phyloP scores from a whole-genome alignment of 2,888 invertebrate species.

The Caenorhabditis panamensis region DNA sequence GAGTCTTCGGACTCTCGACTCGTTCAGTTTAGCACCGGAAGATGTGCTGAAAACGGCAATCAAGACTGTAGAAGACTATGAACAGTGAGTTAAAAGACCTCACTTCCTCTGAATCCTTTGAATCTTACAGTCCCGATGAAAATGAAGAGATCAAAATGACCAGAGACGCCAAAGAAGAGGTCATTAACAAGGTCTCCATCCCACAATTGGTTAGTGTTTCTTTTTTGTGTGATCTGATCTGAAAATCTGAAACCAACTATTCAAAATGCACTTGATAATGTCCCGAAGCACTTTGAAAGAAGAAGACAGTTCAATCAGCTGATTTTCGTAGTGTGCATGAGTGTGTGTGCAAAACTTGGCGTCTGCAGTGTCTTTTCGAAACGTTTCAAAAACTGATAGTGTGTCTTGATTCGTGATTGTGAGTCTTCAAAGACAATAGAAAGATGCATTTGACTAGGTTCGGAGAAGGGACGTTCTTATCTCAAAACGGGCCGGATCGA shows the following conservation, averaged over 20 bases:
- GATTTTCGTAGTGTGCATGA: not conserved
- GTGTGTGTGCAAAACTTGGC: not conserved
- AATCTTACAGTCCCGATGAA: constrained; percentile 32
- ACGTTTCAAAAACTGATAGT: not conserved
- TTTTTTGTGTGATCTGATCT: constrained; percentile 4
- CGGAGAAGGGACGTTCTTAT: no score
- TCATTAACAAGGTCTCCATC: constrained; percentile 52
- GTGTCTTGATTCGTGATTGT: no score
- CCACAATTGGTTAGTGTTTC: constrained; percentile 45
- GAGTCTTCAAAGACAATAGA: no score
- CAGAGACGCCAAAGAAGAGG: constrained; percentile 46
- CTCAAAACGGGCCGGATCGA: no score
- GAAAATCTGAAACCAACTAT: no score
- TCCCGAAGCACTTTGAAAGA: not conserved
- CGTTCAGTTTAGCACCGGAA: constrained; percentile 60
- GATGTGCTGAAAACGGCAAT: constrained; percentile 51
- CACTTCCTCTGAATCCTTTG: not conserved
- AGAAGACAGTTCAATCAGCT: not conserved
- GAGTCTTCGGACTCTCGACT: constrained; percentile 62
- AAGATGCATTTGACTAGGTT: no score
- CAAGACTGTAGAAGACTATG: constrained; percentile 59
- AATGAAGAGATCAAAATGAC: constrained; percentile 42
- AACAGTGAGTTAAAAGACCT: constrained; percentile 20
- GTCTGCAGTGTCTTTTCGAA: not conserved
- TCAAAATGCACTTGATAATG: not conserved